Evolutionary conservation across 2,797 vertebrate genomes (phyloP).

Genomic region (Phataginus tricuspis): DNA sequence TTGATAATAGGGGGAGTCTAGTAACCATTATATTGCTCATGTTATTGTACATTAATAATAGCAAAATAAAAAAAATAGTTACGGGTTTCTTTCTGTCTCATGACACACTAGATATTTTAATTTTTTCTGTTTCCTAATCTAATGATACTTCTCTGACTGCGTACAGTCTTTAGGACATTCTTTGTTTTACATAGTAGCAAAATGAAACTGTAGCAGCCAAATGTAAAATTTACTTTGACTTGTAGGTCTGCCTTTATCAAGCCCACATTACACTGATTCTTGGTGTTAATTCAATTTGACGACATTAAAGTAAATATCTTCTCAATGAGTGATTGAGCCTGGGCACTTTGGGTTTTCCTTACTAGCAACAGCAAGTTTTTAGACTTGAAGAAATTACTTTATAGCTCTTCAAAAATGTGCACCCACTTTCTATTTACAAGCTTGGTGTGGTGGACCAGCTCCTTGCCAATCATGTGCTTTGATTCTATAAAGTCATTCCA

Average conservation of each 20-base stretch:
- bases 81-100: not conserved
- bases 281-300: not conserved
- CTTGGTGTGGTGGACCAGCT: not conserved
- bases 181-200: not conserved
- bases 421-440: not conserved
- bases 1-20: too few species aligned
- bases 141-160: not conserved
- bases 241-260: not conserved
- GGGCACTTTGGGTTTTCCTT: not conserved
- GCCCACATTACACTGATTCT: not conserved
- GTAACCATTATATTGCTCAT: too few species aligned
- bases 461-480: not conserved
- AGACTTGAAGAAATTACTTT: not conserved
- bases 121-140: not conserved
- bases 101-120: not conserved
- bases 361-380: not conserved
- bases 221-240: not conserved
- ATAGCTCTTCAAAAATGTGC: not conserved
- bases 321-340: not conserved
- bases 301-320: not conserved
- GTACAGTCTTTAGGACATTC: not conserved
- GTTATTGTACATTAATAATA: too few species aligned
- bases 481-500: not conserved
- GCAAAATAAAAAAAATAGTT: not conserved
- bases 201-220: not conserved